Conservation (phyloP, 1,140 invertebrate genomes). For the Cotesia vestalis region DNA sequence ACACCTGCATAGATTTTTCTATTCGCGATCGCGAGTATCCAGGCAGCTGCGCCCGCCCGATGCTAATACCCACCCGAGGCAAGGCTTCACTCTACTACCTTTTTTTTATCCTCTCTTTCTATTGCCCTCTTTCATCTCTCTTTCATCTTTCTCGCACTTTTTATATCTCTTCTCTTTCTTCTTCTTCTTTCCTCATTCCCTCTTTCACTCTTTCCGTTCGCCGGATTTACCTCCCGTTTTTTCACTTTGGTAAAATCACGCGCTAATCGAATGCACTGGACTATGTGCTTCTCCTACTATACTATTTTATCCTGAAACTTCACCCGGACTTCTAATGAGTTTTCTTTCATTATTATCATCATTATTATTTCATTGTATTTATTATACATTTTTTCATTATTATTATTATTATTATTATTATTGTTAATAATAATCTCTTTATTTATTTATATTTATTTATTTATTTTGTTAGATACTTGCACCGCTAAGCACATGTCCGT, state of each 20-base stretch:
- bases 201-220: constrained; percentile 35
- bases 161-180: constrained; percentile 16
- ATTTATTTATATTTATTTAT: neutral
- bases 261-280: constrained; percentile 32
- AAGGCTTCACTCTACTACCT: constrained; percentile 14
- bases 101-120: constrained; percentile 14
- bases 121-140: constrained; percentile 1
- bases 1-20: constrained; percentile 46
- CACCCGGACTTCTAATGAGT: constrained; percentile 6
- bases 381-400: neutral
- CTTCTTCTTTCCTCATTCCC: constrained; percentile 27
- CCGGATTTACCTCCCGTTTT: constrained; percentile 34
- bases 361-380: constrained; percentile 2
- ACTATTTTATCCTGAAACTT: constrained; percentile 13
- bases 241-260: constrained; percentile 32
- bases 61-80: constrained; percentile 27
- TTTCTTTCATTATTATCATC: constrained; percentile 8
- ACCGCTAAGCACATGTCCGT: too few relatives aligned
- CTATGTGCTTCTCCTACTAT: constrained; percentile 16
- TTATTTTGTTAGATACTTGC: too few relatives aligned
- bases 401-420: neutral
- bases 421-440: neutral
- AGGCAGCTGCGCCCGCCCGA: constrained; percentile 36
- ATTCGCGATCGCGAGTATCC: constrained; percentile 41
- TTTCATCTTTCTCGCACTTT: constrained; percentile 1